Evolutionary conservation across 2,888 invertebrate genomes (phyloP).

Genomic region (Acrobasis repandana): DNA sequence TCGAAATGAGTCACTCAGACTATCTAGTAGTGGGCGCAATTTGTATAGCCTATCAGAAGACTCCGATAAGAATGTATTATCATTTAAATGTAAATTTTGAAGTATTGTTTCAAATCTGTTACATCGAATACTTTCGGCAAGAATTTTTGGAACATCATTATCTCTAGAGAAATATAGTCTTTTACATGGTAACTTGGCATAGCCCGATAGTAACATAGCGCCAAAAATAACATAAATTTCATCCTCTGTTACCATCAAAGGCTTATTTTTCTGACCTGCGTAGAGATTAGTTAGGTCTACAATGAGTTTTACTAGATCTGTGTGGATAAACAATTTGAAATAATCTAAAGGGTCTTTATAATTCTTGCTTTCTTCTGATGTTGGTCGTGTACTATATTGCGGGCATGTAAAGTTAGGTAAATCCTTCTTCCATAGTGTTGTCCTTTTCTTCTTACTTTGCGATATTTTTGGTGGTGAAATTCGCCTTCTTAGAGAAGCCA

Average conservation of each 20-base stretch:
- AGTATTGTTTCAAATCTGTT: not conserved
- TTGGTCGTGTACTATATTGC: not conserved
- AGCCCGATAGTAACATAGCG: not conserved
- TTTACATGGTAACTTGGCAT: conserved; percentile 1
- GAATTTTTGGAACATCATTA: not conserved
- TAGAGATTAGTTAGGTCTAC: conserved; percentile 2
- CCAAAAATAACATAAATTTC: conserved; percentile 7
- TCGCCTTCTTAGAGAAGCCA: not conserved
- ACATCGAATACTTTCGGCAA: not conserved
- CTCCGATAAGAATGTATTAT: not conserved
- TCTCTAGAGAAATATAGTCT: conserved; percentile 1
- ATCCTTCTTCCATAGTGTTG: not conserved
- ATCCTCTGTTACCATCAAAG: not conserved
- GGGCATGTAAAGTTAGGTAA: not conserved
- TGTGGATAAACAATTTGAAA: not conserved
- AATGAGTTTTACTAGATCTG: not conserved
- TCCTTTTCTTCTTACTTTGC: not conserved
- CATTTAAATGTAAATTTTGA: not conserved
- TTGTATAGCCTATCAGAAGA: not conserved
- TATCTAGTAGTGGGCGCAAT: not conserved
- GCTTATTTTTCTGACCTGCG: conserved; percentile 4
- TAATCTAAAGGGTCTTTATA: not conserved
- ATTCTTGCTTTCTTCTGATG: conserved; percentile 1
- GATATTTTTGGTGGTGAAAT: not conserved
- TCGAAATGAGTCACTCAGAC: conserved; percentile 21